Percentiles rank a stretch among this genome's conserved stretches.
Conservation (phyloP, 2,113 vertebrate genomes). For the Platycercus adscitus region DNA sequence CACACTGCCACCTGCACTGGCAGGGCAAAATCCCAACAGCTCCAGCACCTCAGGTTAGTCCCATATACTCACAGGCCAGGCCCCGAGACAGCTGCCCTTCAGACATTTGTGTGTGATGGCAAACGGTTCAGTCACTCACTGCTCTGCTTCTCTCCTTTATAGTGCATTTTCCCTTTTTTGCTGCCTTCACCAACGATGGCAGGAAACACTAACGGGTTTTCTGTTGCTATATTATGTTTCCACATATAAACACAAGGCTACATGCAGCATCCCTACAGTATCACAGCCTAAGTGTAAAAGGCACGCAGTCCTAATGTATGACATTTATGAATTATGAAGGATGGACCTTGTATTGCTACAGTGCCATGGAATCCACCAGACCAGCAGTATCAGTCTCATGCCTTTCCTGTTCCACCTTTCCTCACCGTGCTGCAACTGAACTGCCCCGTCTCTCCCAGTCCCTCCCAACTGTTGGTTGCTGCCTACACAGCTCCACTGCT, state of each 20-base stretch:
- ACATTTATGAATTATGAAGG: neutral
- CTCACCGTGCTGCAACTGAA: fast-evolving
- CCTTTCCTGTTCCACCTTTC: neutral
- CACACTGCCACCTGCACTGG: neutral
- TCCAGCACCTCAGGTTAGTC: neutral
- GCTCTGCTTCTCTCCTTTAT: neutral
- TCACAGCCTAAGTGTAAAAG: neutral
- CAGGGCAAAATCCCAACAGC: neutral
- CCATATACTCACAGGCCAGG: neutral
- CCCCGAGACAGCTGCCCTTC: neutral
- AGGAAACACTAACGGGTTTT: neutral
- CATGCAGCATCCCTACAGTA: neutral
- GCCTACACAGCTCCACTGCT: neutral
- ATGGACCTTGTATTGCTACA: neutral
- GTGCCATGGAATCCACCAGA: neutral
- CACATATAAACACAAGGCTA: neutral
- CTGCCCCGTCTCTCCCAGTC: neutral
- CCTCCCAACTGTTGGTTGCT: fast-evolving
- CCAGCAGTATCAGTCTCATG: neutral
- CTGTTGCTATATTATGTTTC: neutral
- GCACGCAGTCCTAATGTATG: neutral
- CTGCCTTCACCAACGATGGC: neutral
- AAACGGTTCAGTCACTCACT: neutral
- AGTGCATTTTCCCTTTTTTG: neutral
- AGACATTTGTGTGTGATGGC: neutral